Evolutionary conservation across 1,140 invertebrate species (phyloP).

Genomic region (Stenopsyche tienmushanensis): DNA sequence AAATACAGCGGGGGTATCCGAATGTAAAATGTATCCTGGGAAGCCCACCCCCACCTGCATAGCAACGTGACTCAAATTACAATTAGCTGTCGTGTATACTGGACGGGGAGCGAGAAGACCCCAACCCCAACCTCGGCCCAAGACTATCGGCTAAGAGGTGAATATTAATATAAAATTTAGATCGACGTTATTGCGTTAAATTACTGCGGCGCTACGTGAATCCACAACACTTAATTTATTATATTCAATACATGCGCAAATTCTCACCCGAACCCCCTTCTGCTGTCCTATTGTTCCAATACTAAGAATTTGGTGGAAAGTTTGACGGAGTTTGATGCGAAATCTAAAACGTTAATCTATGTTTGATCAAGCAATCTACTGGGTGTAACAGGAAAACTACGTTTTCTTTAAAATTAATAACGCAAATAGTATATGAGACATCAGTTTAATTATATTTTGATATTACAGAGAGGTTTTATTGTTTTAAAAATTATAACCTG

Average conservation of each 20-base stretch:
- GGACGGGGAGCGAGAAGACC: neutral
- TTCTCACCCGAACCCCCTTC: no score
- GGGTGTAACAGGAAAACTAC: no score
- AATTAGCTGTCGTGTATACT: conserved; percentile 11
- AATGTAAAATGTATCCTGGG: conserved; percentile 18
- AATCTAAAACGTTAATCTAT: no score
- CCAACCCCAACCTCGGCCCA: neutral
- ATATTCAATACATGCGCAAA: neutral
- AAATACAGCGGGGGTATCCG: neutral
- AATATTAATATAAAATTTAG: conserved; percentile 31
- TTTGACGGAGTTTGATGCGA: no score
- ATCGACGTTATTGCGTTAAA: conserved; percentile 28
- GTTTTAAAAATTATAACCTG: no score
- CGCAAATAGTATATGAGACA: no score
- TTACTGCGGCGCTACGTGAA: conserved; percentile 24
- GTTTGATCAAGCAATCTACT: no score
- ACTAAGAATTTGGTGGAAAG: no score
- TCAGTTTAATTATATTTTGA: no score
- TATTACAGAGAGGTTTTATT: no score
- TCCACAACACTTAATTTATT: conserved; percentile 10
- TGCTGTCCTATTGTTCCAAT: no score
- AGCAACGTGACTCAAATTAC: conserved; percentile 27
- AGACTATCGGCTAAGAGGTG: conserved; percentile 23
- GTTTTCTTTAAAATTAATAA: no score
- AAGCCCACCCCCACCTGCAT: neutral